Percentiles rank a stretch among this genome's conserved stretches.
phyloP scores from a whole-genome alignment of 2,888 invertebrate species.

The Baronia brevicornis region DNA sequence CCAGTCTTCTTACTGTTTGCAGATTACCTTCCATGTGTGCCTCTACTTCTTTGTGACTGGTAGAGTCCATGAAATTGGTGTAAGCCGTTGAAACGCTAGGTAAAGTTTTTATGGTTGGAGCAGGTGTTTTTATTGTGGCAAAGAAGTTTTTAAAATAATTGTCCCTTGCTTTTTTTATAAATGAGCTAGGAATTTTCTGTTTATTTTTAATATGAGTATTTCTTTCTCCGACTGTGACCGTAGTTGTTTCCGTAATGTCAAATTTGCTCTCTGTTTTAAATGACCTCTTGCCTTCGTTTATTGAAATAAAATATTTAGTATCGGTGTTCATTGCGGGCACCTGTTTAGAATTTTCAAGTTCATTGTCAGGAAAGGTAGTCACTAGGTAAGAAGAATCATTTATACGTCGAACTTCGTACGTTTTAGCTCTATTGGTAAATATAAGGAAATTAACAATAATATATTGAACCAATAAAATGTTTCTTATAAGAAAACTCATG shows the following conservation, averaged over 20 bases:
- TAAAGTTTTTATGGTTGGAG: too few species aligned
- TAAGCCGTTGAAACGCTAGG: not conserved
- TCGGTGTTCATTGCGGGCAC: conserved; percentile 14
- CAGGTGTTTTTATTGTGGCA: conserved; percentile 28
- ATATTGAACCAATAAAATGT: conserved; percentile 37
- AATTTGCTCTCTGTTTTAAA: conserved; percentile 6
- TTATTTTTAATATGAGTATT: conserved; percentile 26
- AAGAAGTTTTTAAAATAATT: conserved; percentile 47
- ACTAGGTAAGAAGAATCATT: conserved; percentile 54
- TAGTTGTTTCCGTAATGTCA: conserved; percentile 15
- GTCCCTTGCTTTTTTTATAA: conserved; percentile 47
- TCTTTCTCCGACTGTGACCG: conserved; percentile 29
- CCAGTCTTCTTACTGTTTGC: conserved; percentile 40
- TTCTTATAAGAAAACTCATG: conserved; percentile 23
- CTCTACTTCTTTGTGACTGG: conserved; percentile 4
- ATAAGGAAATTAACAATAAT: conserved; percentile 33
- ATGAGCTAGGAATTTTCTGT: conserved; percentile 28
- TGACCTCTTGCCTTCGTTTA: conserved; percentile 21
- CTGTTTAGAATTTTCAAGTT: conserved; percentile 24
- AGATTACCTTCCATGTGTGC: conserved; percentile 29
- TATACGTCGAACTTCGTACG: conserved; percentile 51
- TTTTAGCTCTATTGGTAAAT: conserved; percentile 38
- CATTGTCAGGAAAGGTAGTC: conserved; percentile 41
- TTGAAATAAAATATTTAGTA: conserved; percentile 16
- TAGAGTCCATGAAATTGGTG: conserved; percentile 5